Conservation (phyloP, 2,797 vertebrate genomes). For the Sarcoramphus papa region DNA sequence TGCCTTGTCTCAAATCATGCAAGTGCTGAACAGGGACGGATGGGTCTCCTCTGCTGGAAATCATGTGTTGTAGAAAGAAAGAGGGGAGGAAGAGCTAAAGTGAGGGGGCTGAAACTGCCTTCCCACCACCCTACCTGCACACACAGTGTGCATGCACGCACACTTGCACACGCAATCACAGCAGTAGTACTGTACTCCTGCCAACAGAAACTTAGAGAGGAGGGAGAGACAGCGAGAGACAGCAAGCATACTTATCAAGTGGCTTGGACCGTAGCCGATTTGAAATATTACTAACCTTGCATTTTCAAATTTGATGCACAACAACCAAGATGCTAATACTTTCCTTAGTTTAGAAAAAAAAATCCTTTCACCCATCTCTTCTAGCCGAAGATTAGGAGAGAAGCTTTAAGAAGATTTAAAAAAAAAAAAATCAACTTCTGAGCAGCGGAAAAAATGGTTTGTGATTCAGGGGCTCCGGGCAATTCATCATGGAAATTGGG, state of each 20-base stretch:
- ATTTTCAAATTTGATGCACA: constrained; percentile 97
- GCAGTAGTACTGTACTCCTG: neutral
- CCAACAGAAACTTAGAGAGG: constrained; percentile 36
- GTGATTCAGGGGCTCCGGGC: constrained; percentile 99
- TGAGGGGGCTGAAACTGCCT: neutral
- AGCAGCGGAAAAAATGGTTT: constrained; percentile 93
- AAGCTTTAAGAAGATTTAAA: constrained; percentile 99
- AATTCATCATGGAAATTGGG: constrained; percentile 99
- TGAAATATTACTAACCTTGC: constrained; percentile 99
- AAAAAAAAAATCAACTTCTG: constrained; percentile 86
- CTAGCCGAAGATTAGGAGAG: constrained; percentile 98
- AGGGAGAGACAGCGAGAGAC: constrained; percentile 18
- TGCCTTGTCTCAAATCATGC: accelerated
- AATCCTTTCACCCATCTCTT: constrained; percentile 99
- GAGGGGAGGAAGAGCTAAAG: neutral
- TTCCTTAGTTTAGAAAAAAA: constrained; percentile 91
- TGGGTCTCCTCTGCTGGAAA: neutral
- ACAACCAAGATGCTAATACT: constrained; percentile 96
- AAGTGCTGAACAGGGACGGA: neutral
- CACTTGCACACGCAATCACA: neutral
- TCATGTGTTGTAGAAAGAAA: accelerated
- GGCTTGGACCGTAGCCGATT: constrained; percentile 86
- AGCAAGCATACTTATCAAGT: constrained; percentile 74
- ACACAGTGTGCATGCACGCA: accelerated
- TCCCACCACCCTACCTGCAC: neutral